Base-by-base conservation (phyloP, 2,888 invertebrate species). In the Chloroclysta siterata region DNA sequence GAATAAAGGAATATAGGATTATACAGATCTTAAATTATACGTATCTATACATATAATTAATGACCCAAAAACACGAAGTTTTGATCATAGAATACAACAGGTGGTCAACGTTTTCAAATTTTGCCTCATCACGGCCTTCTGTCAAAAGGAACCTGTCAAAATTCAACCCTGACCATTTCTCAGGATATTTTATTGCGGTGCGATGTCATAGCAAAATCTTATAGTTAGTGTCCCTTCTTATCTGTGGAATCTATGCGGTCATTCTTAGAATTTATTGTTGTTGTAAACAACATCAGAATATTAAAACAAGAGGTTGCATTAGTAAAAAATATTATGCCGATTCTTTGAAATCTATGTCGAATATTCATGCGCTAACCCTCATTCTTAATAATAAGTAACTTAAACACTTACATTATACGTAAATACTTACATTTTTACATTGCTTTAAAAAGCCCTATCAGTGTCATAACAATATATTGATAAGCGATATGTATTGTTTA, bases 71-170 rank as follows among this genome's bases (percentile, higher is more conserved):
- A 82, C 81, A 83, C 81, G 82, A 86, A 87, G 83, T 86, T 88
- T 84, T 86, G 88, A 88, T 89, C 80, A 11, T 80, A 87, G 80
- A 85, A 89, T 87, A 86, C 83, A 87, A 91, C 92, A 93, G 91
- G 92, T 92, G 93, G 91, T 87, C 89, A 88, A 75, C 68, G 74
- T 75, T 67, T 66, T 58, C 22, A 70, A 65, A 59, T 74, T 82
- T 77, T 68, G 80, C 77, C 70, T 66, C 71, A 78, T 87, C 86
- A 87, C 75, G 76, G 73, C 77, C 78, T 78, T 76, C 78, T 82
- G 82, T 66, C 68, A 71, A 63, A 69, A 69, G 13, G 63, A 41
- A 63, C 44, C 55, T 63, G 62, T 68, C 66, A 66, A 70, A 69
- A 69, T 60, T 63, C 50, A 56, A 54, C 36, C 53, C 59, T 56